phyloP scores from a whole-genome alignment of 2,888 invertebrate genomes.

The Limnephilus marmoratus region DNA sequence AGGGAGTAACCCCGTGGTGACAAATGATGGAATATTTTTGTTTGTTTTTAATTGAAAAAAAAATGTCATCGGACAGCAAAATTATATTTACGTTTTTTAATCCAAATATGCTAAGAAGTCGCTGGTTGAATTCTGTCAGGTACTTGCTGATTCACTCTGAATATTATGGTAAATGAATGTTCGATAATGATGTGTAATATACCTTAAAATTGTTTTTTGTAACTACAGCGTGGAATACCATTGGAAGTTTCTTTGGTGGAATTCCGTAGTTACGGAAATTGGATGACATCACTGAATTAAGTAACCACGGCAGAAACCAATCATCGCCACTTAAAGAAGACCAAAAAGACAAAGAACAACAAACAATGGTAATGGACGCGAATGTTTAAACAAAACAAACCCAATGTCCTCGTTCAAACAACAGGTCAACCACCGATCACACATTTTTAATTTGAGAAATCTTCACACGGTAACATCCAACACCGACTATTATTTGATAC shows the following conservation, averaged over 20 bases:
- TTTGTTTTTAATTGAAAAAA: too few species aligned
- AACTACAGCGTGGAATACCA: neutral
- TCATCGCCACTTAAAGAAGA: neutral
- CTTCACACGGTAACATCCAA: neutral
- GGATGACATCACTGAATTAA: neutral
- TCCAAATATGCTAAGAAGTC: too few species aligned
- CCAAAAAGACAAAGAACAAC: neutral
- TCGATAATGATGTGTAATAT: too few species aligned
- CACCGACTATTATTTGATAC: neutral
- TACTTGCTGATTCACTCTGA: too few species aligned
- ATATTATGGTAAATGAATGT: too few species aligned
- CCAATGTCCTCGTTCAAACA: neutral
- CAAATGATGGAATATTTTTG: too few species aligned
- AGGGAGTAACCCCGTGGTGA: too few species aligned
- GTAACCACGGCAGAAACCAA: neutral
- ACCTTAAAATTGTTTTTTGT: too few species aligned
- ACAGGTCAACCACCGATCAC: conserved; percentile 2
- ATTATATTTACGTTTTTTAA: too few species aligned
- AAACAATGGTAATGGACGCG: neutral
- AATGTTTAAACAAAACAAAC: neutral
- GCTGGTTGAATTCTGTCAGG: too few species aligned
- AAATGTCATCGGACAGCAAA: too few species aligned
- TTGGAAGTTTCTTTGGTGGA: neutral
- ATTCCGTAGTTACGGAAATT: neutral
- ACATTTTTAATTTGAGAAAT: neutral